Percentiles rank a stretch among this genome's conserved stretches.
phyloP scores from a whole-genome alignment of 2,797 vertebrate genomes.

The Fringilla coelebs region DNA sequence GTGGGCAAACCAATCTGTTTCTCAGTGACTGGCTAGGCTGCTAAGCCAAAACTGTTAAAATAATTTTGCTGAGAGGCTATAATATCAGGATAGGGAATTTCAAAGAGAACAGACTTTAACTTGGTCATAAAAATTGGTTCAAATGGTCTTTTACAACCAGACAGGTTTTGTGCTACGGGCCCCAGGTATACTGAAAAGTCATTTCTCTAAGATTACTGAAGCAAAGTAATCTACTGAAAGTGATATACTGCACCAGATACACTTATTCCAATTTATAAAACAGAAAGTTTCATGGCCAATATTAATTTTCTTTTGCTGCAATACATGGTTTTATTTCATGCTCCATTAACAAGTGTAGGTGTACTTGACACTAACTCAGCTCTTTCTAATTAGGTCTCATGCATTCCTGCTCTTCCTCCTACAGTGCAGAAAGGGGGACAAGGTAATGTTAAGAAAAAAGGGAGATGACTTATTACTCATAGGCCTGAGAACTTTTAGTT shows the following conservation, averaged over 20 bases:
- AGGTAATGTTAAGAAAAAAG: not conserved
- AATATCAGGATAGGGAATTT: not conserved
- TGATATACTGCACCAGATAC: not conserved
- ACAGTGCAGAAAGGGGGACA: not conserved
- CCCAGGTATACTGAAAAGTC: not conserved
- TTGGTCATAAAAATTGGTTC: not conserved
- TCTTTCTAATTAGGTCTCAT: slow-evolving; percentile 2
- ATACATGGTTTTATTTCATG: slow-evolving; percentile 39
- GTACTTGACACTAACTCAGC: not conserved
- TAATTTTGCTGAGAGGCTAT: not conserved
- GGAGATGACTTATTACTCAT: not conserved
- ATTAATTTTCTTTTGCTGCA: slow-evolving; percentile 24
- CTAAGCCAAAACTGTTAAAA: not conserved
- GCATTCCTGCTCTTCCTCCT: not conserved
- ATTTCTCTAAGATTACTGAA: not conserved
- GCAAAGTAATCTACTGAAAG: not conserved
- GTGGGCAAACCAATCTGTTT: not conserved
- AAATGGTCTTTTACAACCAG: not conserved
- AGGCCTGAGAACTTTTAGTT: not conserved
- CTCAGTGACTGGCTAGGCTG: not conserved
- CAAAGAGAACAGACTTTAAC: not conserved
- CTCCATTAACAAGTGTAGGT: slow-evolving; percentile 18
- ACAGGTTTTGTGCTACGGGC: not conserved
- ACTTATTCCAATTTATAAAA: slow-evolving; percentile 11
- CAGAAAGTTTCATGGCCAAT: not conserved